Conservation (phyloP, 2,797 vertebrate species). For the Enteromius paludinosus region DNA sequence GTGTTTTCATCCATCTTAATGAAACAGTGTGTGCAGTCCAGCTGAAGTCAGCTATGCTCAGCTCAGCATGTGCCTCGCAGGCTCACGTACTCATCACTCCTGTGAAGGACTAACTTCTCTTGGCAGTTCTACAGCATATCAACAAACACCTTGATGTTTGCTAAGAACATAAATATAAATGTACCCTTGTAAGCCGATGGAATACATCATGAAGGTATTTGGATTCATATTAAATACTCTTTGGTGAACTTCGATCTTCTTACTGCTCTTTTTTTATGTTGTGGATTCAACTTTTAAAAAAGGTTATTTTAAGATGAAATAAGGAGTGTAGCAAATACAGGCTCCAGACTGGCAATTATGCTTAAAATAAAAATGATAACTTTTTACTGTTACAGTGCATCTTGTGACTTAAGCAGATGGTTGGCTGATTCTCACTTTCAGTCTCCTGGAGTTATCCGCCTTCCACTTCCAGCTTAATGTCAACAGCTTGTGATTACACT, state of each 20-base stretch:
- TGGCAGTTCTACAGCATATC: conserved; percentile 36
- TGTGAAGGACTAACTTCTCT: conserved; percentile 33
- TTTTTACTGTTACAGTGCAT: not conserved
- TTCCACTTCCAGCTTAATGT: not conserved
- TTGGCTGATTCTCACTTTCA: not conserved
- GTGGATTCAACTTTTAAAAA: not conserved
- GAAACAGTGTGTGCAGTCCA: conserved; percentile 9
- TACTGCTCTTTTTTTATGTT: not conserved
- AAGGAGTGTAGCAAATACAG: not conserved
- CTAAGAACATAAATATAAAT: conserved; percentile 24
- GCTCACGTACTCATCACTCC: conserved; percentile 16
- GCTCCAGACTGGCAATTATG: not conserved
- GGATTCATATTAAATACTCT: not conserved
- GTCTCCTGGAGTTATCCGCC: not conserved
- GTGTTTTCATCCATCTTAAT: conserved; percentile 32
- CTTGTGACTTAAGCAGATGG: not conserved
- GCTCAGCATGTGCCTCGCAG: conserved; percentile 4
- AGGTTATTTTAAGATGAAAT: not conserved
- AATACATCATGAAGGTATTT: not conserved
- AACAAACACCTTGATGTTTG: conserved; percentile 36
- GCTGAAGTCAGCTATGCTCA: conserved; percentile 23
- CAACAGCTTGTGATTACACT: not conserved
- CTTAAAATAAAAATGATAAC: not conserved
- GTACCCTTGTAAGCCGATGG: not conserved
- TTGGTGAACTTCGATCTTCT: not conserved